These are phyloP conservation scores for Philotrypesis tridentata DNA, from an alignment of 1,140 invertebrate species.

Conservation along the genomic window DNA sequence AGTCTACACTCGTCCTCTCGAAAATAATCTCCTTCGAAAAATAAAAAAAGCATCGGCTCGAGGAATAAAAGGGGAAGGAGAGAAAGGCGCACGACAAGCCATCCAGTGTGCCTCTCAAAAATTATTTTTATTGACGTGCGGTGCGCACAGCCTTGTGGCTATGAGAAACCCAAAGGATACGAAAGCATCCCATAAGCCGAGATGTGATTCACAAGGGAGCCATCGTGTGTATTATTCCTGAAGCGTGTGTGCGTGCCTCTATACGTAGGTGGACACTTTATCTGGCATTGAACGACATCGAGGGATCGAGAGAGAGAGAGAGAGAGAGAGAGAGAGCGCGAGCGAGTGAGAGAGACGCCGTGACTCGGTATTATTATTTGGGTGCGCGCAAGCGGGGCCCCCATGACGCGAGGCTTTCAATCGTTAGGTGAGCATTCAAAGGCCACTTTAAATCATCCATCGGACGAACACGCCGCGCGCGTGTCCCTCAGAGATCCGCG, in stretches of 20 bases:
- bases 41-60: background rate
- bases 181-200: slow-evolving; percentile 18
- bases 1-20: background rate
- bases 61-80: background rate
- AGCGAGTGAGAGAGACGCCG: slow-evolving; percentile 54
- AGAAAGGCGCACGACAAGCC: slow-evolving; percentile 15
- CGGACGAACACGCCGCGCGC: slow-evolving; percentile 9
- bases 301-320: slow-evolving; percentile 56
- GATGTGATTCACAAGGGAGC: slow-evolving; percentile 1
- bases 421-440: slow-evolving; percentile 71
- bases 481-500: slow-evolving; percentile 13
- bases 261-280: slow-evolving; percentile 70
- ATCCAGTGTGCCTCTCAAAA: slow-evolving; percentile 24
- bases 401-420: slow-evolving; percentile 67
- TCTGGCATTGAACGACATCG: slow-evolving; percentile 62
- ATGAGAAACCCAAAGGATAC: slow-evolving; percentile 27
- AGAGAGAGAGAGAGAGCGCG: slow-evolving; percentile 39
- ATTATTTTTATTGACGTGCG: slow-evolving; percentile 40
- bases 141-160: background rate
- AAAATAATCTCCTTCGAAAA: background rate
- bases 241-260: background rate
- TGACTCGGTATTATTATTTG: slow-evolving; percentile 68
- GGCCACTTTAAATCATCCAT: slow-evolving; percentile 49
- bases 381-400: slow-evolving; percentile 49
- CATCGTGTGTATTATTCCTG: background rate